Percentiles rank a stretch among this genome's conserved stretches.
These are phyloP conservation scores for Colaptes auratus DNA, from an alignment of 2,113 vertebrate genomes.

Conservation along the genomic window DNA sequence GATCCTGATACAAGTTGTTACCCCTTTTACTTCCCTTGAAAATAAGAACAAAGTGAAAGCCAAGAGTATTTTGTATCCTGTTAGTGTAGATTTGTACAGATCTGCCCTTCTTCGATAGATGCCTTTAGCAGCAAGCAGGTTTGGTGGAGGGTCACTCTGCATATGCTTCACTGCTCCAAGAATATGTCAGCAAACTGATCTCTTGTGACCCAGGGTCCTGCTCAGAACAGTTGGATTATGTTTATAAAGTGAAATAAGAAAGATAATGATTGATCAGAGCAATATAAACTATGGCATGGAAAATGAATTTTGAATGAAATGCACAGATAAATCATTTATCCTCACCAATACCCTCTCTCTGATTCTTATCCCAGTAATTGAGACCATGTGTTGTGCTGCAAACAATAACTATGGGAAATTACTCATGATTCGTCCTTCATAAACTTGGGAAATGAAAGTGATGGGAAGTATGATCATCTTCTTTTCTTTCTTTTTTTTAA, in stretches of 20 bases:
- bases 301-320: conserved; percentile 50
- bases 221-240: neutral
- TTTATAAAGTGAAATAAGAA: conserved; percentile 12
- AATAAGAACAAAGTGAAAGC: neutral
- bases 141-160: neutral
- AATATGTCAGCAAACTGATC: neutral
- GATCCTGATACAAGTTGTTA: neutral
- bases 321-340: conserved; percentile 64
- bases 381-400: conserved; percentile 69
- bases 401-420: conserved; percentile 73
- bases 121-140: neutral
- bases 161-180: neutral
- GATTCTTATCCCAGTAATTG: conserved; percentile 69
- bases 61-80: neutral
- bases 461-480: conserved; percentile 62
- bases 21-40: neutral
- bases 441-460: conserved; percentile 67
- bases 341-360: conserved; percentile 38
- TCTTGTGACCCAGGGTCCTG: neutral
- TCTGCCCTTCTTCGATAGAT: neutral
- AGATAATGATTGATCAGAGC: conserved; percentile 1
- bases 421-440: conserved; percentile 58
- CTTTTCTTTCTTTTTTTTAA: conserved; percentile 36
- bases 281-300: conserved; percentile 26
- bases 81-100: neutral